Evolutionary conservation across 2,113 vertebrate species (phyloP).

Genomic region (Leucopsar rothschildi): DNA sequence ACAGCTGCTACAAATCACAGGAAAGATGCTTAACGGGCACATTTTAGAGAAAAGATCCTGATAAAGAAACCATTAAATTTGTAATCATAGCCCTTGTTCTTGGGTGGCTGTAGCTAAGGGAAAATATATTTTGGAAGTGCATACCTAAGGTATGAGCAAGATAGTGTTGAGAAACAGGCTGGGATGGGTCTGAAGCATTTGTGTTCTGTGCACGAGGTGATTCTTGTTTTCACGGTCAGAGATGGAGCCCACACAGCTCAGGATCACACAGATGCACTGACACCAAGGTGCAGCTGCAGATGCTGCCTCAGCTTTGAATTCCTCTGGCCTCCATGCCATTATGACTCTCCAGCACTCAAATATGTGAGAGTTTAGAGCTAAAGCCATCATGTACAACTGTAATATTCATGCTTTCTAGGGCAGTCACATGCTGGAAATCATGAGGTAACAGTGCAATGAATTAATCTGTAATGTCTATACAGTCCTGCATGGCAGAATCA

Average conservation of each 20-base stretch:
- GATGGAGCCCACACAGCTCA: neutral
- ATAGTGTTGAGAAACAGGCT: neutral
- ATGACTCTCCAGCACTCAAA: neutral
- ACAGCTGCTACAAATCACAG: slow-evolving; percentile 47
- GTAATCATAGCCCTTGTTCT: slow-evolving; percentile 19
- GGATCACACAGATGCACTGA: neutral
- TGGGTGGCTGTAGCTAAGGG: neutral
- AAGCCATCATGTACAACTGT: neutral
- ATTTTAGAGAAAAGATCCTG: neutral
- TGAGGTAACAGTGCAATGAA: neutral
- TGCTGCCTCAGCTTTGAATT: neutral
- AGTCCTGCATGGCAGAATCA: neutral
- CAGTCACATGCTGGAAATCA: neutral
- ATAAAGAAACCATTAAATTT: slow-evolving; percentile 22
- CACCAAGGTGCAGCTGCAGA: neutral
- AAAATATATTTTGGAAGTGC: neutral
- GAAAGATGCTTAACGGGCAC: neutral
- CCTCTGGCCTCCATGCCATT: neutral
- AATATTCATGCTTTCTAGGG: neutral
- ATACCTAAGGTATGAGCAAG: neutral
- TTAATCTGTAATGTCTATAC: neutral
- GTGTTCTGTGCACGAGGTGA: neutral
- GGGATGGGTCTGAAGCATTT: neutral
- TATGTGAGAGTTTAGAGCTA: neutral
- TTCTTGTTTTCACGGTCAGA: neutral